phyloP scores from a whole-genome alignment of 2,113 vertebrate genomes.

The Myrmecophaga tridactyla region DNA sequence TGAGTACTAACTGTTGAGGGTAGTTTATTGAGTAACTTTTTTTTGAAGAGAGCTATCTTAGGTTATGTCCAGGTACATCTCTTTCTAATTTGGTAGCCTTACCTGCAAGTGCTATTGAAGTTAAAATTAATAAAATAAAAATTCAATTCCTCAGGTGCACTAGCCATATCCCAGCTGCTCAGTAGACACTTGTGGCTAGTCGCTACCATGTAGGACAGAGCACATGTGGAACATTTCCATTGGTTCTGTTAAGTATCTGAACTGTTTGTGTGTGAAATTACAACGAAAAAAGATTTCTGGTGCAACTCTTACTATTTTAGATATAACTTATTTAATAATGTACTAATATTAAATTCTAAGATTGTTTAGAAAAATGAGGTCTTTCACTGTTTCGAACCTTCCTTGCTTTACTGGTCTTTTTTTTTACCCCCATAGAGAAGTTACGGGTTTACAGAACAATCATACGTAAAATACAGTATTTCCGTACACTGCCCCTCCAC shows the following conservation, averaged over 20 bases:
- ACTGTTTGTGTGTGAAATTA: neutral
- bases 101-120: neutral
- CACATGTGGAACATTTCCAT: neutral
- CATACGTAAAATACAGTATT: too few species aligned
- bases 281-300: neutral
- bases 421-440: neutral
- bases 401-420: neutral
- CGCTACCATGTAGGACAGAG: neutral
- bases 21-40: neutral
- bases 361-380: neutral
- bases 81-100: neutral
- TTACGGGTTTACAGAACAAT: too few species aligned
- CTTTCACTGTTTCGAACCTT: neutral
- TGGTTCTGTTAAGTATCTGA: neutral
- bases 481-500: too few species aligned
- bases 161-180: neutral
- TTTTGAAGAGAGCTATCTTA: neutral
- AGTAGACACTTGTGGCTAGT: neutral
- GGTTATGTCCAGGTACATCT: neutral
- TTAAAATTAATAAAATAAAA: constrained; percentile 23
- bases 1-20: neutral
- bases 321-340: neutral
- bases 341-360: neutral
- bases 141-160: neutral
- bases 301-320: neutral